Conservation (phyloP, 2,888 invertebrate genomes). For the Lottia scabra region DNA sequence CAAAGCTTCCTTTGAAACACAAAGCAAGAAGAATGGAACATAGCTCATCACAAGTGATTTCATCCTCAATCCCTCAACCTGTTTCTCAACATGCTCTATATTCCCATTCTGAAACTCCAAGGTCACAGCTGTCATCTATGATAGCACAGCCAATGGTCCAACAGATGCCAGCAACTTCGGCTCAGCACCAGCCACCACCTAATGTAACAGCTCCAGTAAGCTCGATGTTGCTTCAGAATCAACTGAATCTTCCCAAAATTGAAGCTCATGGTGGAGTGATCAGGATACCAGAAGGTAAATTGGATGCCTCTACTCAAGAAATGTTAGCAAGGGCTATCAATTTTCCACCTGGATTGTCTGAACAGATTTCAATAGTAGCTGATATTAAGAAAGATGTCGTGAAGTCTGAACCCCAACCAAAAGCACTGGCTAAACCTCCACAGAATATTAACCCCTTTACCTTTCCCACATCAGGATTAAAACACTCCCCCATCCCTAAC, state of each 20-base stretch:
- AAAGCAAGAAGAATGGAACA: background rate
- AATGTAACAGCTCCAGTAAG: background rate
- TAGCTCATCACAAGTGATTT: background rate
- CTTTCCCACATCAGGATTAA: constrained; percentile 5
- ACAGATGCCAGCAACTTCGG: background rate
- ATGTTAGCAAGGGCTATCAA: background rate
- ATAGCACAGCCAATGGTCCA: background rate
- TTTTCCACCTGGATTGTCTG: background rate
- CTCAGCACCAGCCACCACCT: background rate
- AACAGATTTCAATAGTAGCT: background rate
- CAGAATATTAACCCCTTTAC: constrained; percentile 18
- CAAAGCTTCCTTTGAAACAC: background rate
- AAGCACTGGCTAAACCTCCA: background rate
- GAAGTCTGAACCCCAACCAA: background rate
- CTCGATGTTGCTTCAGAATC: background rate
- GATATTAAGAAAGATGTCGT: background rate
- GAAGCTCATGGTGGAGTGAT: background rate
- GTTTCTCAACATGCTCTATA: background rate
- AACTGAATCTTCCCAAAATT: background rate
- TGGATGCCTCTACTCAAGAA: background rate
- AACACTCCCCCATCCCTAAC: constrained; percentile 1
- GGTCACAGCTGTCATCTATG: background rate
- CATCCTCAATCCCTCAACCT: background rate
- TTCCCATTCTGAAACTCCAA: too few relatives aligned
- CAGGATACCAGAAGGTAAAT: background rate